Base-by-base conservation (phyloP, 1,140 invertebrate genomes). In the Pararge aegeria region DNA sequence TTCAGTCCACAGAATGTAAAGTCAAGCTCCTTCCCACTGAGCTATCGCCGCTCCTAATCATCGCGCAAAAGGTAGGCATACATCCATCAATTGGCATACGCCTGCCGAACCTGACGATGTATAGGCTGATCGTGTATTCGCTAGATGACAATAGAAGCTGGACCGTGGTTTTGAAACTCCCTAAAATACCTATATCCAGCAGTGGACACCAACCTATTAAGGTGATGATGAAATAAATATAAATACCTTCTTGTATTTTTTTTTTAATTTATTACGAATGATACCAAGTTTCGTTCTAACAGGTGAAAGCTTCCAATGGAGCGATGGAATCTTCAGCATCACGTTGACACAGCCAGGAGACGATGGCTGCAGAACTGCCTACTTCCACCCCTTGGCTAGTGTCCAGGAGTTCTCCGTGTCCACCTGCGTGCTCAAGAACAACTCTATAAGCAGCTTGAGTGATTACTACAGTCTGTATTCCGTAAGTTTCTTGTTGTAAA, bases 311-410 rank as follows among this genome's bases (percentile, higher is more conserved):
- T 95, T 95, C 71, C 93, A 94, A 77, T 95, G 94, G 94, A 93
- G 92, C 44, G 94, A 95, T 69, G 94, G 94, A 0, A 82, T 95
- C 4, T 95, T 95, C 73, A 94, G 94, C 52, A 73, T 94, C 0
- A 92, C 93, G 0, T 64, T 95, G 21, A 92, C 93, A 0, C 89
- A 91, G 0, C 73, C 91, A 1, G 87, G 90, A 2, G 50, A 68
- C 0, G 83, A 93, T 62, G 92, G 92, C 6, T 92, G 87, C 67
- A 90, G 92, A 34, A 90, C 87, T 20, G 90, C 93, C 0, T 95
- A 93, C 73, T 95, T 95, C 89, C 94, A 95, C 78, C 87, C 94
- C 0, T 91, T 95, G 92, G 91, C 93, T 16, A 93, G 93, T 16
- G 90, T 84, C 7, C 80, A 93, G n/a, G 93, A 95, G 76, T 94